Evolutionary conservation across 2,888 invertebrate species (phyloP).

Genomic region (Bugulina stolonifera): DNA sequence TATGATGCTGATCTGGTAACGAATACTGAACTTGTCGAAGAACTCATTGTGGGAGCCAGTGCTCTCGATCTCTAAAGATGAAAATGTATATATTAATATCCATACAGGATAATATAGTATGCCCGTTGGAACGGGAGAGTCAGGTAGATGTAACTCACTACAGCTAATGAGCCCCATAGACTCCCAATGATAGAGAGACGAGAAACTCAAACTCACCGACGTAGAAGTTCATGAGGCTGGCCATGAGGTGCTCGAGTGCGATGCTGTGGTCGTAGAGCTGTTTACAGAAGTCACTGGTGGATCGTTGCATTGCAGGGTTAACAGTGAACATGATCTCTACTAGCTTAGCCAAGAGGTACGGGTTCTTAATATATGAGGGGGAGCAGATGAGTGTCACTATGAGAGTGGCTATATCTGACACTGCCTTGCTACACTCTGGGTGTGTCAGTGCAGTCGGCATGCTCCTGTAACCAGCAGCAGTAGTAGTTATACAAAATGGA

Average conservation of each 20-base stretch:
- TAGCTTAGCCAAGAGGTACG: slow-evolving; percentile 91
- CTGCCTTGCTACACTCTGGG: not conserved
- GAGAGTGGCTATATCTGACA: slow-evolving; percentile 67
- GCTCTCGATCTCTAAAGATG: slow-evolving; percentile 74
- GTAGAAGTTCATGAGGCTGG: slow-evolving; percentile 94
- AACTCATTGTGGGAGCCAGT: slow-evolving; percentile 97
- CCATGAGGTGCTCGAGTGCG: slow-evolving; percentile 73
- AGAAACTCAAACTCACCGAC: slow-evolving; percentile 59
- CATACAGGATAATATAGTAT: no score
- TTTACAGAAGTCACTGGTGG: slow-evolving; percentile 59
- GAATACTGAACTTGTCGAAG: slow-evolving; percentile 97
- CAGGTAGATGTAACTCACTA: no score
- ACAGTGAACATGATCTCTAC: slow-evolving; percentile 69
- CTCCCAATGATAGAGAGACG: no score
- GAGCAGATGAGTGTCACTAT: slow-evolving; percentile 82
- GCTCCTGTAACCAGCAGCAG: slow-evolving; percentile 37
- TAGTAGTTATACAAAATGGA: no score
- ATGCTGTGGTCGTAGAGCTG: slow-evolving; percentile 82
- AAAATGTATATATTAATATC: no score
- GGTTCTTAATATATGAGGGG: slow-evolving; percentile 85
- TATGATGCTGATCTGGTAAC: slow-evolving; percentile 95
- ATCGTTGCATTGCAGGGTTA: slow-evolving; percentile 57
- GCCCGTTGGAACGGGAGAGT: no score
- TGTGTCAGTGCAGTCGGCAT: slow-evolving; percentile 34
- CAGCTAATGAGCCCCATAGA: no score